Conservation (phyloP, 2,888 invertebrate species). For the Amiota communis region DNA sequence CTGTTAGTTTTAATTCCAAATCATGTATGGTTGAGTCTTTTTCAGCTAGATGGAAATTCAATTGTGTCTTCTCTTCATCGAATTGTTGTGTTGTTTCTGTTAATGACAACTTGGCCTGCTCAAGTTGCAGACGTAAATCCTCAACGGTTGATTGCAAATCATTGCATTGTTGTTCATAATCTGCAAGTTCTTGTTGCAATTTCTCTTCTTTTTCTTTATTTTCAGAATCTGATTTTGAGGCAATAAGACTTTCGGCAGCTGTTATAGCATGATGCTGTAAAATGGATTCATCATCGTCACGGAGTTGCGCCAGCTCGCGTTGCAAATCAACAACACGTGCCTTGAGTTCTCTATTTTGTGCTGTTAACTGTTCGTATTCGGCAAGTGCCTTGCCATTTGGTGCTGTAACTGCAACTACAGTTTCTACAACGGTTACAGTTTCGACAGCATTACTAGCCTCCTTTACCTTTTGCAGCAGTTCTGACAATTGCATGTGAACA, state of each 20-base stretch:
- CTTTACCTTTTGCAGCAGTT: constrained; percentile 68
- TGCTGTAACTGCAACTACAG: constrained; percentile 68
- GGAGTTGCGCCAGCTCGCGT: constrained; percentile 61
- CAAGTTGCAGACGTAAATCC: constrained; percentile 74
- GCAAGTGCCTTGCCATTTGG: constrained; percentile 69
- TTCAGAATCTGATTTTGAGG: background rate
- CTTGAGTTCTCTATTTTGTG: constrained; percentile 67
- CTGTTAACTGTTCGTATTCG: constrained; percentile 67
- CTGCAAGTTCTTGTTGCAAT: background rate
- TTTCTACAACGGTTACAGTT: constrained; percentile 65
- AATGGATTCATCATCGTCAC: constrained; percentile 56
- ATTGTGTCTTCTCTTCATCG: background rate
- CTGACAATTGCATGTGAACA: constrained; percentile 65
- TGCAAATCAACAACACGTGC: constrained; percentile 56
- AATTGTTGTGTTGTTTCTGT: no score
- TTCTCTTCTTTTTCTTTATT: constrained; percentile 8
- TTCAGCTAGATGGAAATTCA: no score
- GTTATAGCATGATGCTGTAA: constrained; percentile 13
- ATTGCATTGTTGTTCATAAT: constrained; percentile 52
- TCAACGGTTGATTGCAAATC: constrained; percentile 73
- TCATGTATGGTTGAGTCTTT: no score
- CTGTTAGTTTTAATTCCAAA: no score
- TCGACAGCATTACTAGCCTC: constrained; percentile 66
- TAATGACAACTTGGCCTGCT: constrained; percentile 63
- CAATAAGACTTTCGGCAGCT: background rate